Conservation (phyloP, 2,888 invertebrate species). For the Drosophila monieri region DNA sequence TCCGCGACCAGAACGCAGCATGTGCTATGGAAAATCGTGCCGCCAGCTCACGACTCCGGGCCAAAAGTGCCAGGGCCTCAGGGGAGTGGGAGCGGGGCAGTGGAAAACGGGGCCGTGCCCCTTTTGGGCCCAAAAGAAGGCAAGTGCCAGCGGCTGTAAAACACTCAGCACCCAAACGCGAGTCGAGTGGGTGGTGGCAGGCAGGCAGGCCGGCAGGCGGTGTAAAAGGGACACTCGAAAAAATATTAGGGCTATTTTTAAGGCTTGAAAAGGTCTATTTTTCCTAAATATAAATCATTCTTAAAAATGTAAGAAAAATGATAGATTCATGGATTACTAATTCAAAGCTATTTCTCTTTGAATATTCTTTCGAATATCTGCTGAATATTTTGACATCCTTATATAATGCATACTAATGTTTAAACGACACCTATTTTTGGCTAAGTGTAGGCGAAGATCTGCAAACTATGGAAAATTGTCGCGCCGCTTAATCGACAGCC, state of each 20-base stretch:
- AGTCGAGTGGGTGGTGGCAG: constrained; percentile 67
- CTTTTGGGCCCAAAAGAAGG: constrained; percentile 54
- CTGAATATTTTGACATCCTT: too few species aligned
- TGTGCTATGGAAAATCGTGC: constrained; percentile 78
- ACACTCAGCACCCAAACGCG: constrained; percentile 62
- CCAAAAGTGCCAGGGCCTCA: constrained; percentile 12
- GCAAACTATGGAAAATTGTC: constrained; percentile 76
- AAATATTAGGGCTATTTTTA: neutral
- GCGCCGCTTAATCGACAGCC: constrained; percentile 77
- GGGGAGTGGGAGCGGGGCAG: constrained; percentile 8
- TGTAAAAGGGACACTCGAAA: neutral
- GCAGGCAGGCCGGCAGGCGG: constrained; percentile 9
- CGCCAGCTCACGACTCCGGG: constrained; percentile 69
- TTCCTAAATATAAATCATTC: too few species aligned
- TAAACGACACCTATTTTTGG: neutral
- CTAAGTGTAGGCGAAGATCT: constrained; percentile 16
- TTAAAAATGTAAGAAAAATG: too few species aligned
- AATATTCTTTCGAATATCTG: too few species aligned
- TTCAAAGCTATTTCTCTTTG: too few species aligned
- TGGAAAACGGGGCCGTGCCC: constrained; percentile 19
- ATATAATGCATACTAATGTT: too few species aligned
- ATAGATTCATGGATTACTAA: too few species aligned
- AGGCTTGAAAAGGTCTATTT: too few species aligned
- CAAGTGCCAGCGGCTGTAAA: constrained; percentile 77
- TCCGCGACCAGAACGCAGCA: constrained; percentile 75